Conservation (phyloP, 2,113 vertebrate species). For the Chrysemys picta region DNA sequence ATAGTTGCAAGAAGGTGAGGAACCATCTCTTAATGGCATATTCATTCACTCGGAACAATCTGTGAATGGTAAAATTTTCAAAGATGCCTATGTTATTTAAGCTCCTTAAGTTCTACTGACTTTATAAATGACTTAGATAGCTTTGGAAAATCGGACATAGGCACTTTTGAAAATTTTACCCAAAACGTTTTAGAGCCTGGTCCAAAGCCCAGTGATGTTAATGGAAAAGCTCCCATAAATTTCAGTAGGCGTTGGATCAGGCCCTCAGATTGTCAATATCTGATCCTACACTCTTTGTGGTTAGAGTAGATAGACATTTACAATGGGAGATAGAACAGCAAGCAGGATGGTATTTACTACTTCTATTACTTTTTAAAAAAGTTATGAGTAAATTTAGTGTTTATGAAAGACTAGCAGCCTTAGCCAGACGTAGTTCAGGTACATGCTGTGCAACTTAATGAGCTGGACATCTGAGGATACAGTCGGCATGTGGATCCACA, state of each 20-base stretch:
- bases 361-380: not conserved
- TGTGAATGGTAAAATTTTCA: not conserved
- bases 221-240: fast-evolving
- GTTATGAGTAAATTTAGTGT: not conserved
- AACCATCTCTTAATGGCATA: not conserved
- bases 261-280: not conserved
- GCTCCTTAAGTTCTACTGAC: not conserved
- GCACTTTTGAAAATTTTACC: too few relatives aligned
- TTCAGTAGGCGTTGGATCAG: not conserved
- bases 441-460: not conserved
- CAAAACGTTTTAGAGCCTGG: not conserved
- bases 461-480: not conserved
- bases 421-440: not conserved
- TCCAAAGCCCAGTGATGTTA: not conserved
- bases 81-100: too few relatives aligned
- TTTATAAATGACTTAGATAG: too few relatives aligned
- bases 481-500: not conserved
- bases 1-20: not conserved
- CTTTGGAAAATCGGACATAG: too few relatives aligned
- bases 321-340: not conserved
- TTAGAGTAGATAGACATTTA: not conserved
- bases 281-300: not conserved
- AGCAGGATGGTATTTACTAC: not conserved
- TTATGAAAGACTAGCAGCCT: not conserved
- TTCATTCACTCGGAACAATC: not conserved